A percentile compares a stretch with the other conserved stretches of the same genome.
Conservation (phyloP, 2,797 vertebrate genomes). For the Psittacula echo region DNA sequence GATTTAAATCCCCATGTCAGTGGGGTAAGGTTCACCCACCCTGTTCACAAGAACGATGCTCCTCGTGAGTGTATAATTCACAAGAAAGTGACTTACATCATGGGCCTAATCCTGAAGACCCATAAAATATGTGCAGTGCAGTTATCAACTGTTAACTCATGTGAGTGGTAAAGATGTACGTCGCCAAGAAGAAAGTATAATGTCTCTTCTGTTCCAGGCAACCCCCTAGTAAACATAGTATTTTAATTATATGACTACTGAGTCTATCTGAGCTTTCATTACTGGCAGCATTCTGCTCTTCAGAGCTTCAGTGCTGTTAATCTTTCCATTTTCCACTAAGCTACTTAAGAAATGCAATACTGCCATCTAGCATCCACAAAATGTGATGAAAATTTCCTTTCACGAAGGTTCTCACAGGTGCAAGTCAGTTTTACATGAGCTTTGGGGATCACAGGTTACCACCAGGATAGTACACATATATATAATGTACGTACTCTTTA, state of each 20-base stretch:
- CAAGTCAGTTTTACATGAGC: background rate
- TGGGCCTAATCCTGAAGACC: background rate
- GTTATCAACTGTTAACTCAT: background rate
- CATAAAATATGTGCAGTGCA: background rate
- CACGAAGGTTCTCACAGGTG: background rate
- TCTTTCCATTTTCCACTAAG: background rate
- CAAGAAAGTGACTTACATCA: background rate
- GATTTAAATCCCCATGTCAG: background rate
- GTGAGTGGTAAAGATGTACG: background rate
- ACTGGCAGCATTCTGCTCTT: background rate
- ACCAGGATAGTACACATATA: background rate
- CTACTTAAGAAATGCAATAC: slow-evolving; percentile 36
- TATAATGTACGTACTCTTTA: background rate
- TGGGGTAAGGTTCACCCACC: background rate
- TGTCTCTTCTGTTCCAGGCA: background rate
- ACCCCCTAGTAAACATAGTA: background rate
- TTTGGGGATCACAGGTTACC: background rate
- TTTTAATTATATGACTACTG: slow-evolving; percentile 26
- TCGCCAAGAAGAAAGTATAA: background rate
- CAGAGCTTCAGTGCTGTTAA: background rate
- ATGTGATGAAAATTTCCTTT: background rate
- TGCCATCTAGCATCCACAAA: slow-evolving; percentile 64
- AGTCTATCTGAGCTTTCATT: background rate
- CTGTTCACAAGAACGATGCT: background rate
- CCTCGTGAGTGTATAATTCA: background rate